Conservation (phyloP, 2,797 vertebrate genomes). For the Hipposideros larvatus region DNA sequence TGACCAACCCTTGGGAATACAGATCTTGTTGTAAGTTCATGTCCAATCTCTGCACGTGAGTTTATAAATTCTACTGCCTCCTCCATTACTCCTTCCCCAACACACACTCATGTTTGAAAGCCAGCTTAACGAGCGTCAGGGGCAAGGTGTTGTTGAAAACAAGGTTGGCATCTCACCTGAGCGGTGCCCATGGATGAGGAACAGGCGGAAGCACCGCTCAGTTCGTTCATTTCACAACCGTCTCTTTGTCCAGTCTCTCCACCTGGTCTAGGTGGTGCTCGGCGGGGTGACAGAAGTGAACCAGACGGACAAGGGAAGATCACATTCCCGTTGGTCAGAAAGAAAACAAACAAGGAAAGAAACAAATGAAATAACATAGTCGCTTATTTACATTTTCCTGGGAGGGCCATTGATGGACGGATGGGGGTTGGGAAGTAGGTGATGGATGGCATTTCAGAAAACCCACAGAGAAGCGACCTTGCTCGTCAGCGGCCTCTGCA, state of each 20-base stretch:
- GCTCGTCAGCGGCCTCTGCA: accelerated
- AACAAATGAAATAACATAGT: background rate
- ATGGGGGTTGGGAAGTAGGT: background rate
- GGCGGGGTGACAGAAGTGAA: background rate
- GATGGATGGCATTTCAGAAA: background rate
- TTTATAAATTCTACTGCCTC: background rate
- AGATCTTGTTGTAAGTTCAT: background rate
- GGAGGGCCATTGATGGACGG: accelerated
- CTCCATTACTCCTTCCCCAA: background rate
- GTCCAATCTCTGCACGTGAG: background rate
- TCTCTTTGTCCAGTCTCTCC: background rate
- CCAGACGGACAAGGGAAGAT: accelerated
- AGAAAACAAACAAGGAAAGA: background rate
- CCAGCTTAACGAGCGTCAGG: background rate
- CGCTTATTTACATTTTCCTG: accelerated
- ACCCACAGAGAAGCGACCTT: background rate
- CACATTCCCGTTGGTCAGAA: background rate
- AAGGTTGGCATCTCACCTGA: accelerated
- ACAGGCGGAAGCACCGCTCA: accelerated
- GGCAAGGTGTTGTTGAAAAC: background rate
- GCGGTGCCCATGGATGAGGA: accelerated
- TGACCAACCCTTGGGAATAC: accelerated
- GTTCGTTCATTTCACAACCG: accelerated
- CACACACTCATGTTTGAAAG: accelerated
- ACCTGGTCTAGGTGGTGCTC: accelerated